Evolutionary conservation across 2,113 vertebrate species (phyloP).

Genomic region (Lanius collurio): DNA sequence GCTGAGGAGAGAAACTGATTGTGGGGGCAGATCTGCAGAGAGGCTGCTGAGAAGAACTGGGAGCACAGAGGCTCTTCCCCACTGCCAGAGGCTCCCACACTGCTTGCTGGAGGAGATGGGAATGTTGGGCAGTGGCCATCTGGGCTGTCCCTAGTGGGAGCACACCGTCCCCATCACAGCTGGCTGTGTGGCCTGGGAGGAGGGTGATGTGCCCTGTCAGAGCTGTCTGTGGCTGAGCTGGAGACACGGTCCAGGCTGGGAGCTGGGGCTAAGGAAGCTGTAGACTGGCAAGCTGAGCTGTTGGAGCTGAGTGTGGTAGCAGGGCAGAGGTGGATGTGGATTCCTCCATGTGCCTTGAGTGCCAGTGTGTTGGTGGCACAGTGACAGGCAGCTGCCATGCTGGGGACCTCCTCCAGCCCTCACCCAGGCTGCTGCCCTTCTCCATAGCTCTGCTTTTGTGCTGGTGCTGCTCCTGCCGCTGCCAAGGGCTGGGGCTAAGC

Average conservation of each 20-base stretch:
- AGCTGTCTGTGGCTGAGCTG: neutral
- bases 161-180: rapidly evolving
- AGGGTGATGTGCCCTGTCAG: neutral
- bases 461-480: neutral
- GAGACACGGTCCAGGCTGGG: neutral
- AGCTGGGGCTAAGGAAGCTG: neutral
- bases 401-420: neutral
- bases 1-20: neutral
- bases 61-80: neutral
- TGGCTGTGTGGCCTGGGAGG: neutral
- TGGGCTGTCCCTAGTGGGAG: neutral
- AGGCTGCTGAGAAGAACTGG: neutral
- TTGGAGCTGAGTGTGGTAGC: neutral
- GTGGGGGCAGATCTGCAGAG: neutral
- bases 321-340: neutral
- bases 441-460: neutral
- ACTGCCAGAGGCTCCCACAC: neutral
- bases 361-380: rapidly evolving
- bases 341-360: rapidly evolving
- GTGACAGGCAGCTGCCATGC: neutral
- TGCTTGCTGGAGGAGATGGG: rapidly evolving
- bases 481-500: neutral
- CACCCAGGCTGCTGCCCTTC: neutral
- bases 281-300: neutral
- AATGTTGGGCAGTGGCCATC: rapidly evolving